A percentile compares a stretch with the other conserved stretches of the same genome.
phyloP scores from a whole-genome alignment of 2,888 invertebrate genomes.

The Siphlonurus alternatus region DNA sequence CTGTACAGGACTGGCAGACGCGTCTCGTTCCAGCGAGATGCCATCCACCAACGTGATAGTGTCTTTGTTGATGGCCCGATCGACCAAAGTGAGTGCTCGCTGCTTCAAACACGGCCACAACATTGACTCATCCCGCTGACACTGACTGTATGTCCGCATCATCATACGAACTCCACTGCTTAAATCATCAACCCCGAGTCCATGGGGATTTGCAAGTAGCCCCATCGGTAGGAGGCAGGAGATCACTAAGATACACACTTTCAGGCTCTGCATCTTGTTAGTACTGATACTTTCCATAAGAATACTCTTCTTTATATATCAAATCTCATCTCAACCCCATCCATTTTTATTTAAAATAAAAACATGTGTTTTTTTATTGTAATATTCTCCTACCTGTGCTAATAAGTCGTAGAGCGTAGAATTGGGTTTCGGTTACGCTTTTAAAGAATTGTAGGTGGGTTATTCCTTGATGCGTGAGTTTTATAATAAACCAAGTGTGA shows the following conservation, averaged over 20 bases:
- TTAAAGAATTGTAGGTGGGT: neutral
- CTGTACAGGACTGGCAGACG: neutral
- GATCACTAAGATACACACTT: neutral
- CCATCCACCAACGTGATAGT: conserved; percentile 44
- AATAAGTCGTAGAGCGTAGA: neutral
- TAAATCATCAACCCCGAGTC: neutral
- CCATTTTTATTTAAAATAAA: neutral
- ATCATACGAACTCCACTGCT: neutral
- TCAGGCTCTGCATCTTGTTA: neutral
- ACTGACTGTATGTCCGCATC: conserved; percentile 34
- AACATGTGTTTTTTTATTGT: neutral
- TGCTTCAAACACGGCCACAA: neutral
- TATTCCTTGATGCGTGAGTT: neutral
- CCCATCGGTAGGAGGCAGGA: neutral
- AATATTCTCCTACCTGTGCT: neutral
- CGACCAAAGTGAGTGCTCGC: conserved; percentile 44
- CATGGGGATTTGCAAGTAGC: neutral
- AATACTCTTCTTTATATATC: neutral
- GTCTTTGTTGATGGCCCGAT: conserved; percentile 44
- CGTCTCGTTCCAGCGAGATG: conserved; percentile 33
- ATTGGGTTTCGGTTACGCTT: neutral
- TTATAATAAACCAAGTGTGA: neutral
- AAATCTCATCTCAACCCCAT: too few species aligned
- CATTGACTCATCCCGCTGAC: neutral
- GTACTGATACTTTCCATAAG: neutral